Base-by-base conservation (phyloP, 2,797 vertebrate species). In the Monodelphis domestica region DNA sequence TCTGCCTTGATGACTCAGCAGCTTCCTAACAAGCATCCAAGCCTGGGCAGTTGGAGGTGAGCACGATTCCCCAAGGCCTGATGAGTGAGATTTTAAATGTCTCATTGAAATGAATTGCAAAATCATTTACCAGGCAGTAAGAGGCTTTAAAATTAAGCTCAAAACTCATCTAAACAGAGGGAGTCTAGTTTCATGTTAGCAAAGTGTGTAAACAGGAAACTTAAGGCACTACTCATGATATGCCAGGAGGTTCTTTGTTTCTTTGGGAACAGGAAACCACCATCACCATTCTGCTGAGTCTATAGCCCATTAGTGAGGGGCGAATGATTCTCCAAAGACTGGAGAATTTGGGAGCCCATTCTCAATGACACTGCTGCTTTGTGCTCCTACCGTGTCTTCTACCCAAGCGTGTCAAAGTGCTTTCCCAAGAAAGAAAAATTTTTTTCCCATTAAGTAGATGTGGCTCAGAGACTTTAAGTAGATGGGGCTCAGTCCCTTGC, bases 1-100 rank as follows among this genome's bases (percentile, higher is more conserved):
- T 91, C 57, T 92, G 84, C 89, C 91, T 88, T 3, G n/a, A 50
- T 97, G 96, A 97, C 94, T 97, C 97, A 97, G 91, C 93, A 88
- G 94, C 90, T 95, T 94, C 54, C 50, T 95, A 91, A 89, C 12
- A 12, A 84, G 63, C 38, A 54, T 84, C 91, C 70, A n/a, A 28
- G 87, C 54, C 9, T 26, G 51, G 84, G 30, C 5, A 11, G 56
- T 24, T 50, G 53, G 91, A 94, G 51, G 54, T 87, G 78, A 90
- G 84, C 89, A 87, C 1, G 26, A 78, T 29, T 97, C 91, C 70
- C 89, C 70, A 89, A 91, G 89, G 94, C 95, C 89, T 88, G 95
- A 90, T 78, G 95, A 94, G 90, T 63, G 91, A 97, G 91, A 57
- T 26, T 94, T 70, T 89, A 89, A 95, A 95, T 91, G 89, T 6